phyloP scores from a whole-genome alignment of 2,888 invertebrate genomes.

The Cryptocephalus moraei region DNA sequence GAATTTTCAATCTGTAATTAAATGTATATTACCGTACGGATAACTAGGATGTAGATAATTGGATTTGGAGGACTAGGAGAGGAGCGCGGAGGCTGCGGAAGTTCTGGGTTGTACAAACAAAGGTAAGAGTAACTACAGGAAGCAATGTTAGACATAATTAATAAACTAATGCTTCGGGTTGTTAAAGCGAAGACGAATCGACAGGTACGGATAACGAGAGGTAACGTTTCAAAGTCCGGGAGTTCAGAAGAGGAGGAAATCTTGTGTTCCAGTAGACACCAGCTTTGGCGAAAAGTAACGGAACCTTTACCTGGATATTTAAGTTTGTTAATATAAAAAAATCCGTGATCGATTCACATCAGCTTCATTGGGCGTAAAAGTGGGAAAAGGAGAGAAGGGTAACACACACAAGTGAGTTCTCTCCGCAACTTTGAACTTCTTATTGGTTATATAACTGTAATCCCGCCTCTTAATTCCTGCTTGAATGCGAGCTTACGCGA shows the following conservation, averaged over 20 bases:
- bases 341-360: too few species aligned
- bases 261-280: too few species aligned
- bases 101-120: slow-evolving; percentile 14
- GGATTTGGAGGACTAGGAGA: slow-evolving; percentile 10
- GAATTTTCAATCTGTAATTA: slow-evolving; percentile 22
- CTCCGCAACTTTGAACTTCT: slow-evolving; percentile 25
- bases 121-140: slow-evolving; percentile 8
- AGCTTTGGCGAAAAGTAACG: too few species aligned
- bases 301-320: too few species aligned
- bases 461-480: slow-evolving; percentile 25
- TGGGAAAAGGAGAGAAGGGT: too few species aligned
- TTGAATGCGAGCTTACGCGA: slow-evolving; percentile 16
- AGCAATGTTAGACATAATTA: slow-evolving; percentile 9
- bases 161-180: too few species aligned
- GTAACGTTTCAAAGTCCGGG: too few species aligned
- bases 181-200: too few species aligned
- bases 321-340: too few species aligned
- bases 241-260: too few species aligned
- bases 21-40: slow-evolving; percentile 18
- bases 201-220: too few species aligned
- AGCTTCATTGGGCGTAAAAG: too few species aligned
- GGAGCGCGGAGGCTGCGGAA: slow-evolving; percentile 4
- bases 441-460: slow-evolving; percentile 30
- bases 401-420: slow-evolving; percentile 11
- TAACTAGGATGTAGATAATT: slow-evolving; percentile 11